phyloP scores from a whole-genome alignment of 2,113 vertebrate species.

The rabbit (Oryctolagus cuniculus) region DNA sequence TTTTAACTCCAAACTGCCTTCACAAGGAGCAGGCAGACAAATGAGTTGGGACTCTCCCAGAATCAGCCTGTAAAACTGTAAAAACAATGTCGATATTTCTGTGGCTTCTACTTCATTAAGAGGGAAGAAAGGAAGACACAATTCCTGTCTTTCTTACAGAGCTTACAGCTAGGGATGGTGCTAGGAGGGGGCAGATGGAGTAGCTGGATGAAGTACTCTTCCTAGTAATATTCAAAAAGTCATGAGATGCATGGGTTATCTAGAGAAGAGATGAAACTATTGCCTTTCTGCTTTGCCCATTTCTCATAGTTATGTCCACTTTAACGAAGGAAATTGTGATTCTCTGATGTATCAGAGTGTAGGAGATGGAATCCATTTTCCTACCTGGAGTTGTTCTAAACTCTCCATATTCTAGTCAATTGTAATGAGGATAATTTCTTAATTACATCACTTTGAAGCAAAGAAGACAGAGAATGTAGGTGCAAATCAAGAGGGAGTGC shows the following conservation, averaged over 20 bases:
- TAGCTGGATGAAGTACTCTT: background rate
- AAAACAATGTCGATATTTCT: slow-evolving; percentile 73
- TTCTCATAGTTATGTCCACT: slow-evolving; percentile 20
- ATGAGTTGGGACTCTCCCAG: slow-evolving; percentile 10
- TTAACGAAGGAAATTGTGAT: background rate
- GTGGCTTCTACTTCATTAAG: slow-evolving; percentile 66
- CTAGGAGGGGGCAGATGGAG: fast-evolving
- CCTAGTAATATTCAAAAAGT: slow-evolving; percentile 6
- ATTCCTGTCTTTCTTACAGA: slow-evolving; percentile 65
- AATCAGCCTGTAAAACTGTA: slow-evolving; percentile 53
- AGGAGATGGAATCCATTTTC: slow-evolving; percentile 5
- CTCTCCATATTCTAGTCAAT: slow-evolving; percentile 30
- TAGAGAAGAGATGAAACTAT: slow-evolving; percentile 22
- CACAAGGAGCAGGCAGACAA: background rate
- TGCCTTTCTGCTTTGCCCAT: background rate
- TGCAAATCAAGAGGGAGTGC: background rate
- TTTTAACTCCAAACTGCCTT: background rate
- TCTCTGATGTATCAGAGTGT: background rate
- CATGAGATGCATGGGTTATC: slow-evolving; percentile 63
- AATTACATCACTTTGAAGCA: slow-evolving; percentile 10
- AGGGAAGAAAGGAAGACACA: background rate
- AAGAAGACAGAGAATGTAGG: background rate
- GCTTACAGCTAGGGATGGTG: slow-evolving; percentile 41
- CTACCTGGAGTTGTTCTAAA: background rate
- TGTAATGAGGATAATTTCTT: slow-evolving; percentile 8